These are phyloP conservation scores for Archaeoteleia sp. DNA, from an alignment of 2,888 invertebrate genomes.

Conservation along the genomic window DNA sequence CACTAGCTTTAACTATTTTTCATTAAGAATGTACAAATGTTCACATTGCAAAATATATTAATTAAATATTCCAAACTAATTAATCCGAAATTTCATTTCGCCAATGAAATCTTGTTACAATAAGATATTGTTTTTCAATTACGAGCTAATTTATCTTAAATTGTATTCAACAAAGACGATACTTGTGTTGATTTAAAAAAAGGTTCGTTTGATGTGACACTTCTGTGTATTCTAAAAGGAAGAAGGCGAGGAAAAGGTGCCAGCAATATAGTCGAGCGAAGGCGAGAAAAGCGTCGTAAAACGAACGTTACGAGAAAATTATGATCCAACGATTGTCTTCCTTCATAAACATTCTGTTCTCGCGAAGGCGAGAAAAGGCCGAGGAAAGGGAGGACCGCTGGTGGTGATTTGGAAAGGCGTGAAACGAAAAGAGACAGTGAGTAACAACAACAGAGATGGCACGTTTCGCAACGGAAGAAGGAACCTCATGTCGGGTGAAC, in stretches of 20 bases:
- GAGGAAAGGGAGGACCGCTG: neutral
- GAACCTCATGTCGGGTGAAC: conserved; percentile 13
- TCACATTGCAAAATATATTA: too few relatives aligned
- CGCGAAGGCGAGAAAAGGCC: conserved; percentile 7
- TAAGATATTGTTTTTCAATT: too few relatives aligned
- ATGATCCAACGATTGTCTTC: conserved; percentile 38
- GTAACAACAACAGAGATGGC: neutral
- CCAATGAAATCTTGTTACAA: too few relatives aligned
- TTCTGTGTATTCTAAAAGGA: neutral
- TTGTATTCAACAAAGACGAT: too few relatives aligned
- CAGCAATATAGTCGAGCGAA: conserved; percentile 22
- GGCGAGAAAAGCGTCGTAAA: conserved; percentile 41
- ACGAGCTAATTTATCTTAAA: too few relatives aligned
- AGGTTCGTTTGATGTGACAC: neutral
- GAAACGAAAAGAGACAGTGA: conserved; percentile 1
- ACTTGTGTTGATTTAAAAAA: too few relatives aligned
- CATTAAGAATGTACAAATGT: too few relatives aligned
- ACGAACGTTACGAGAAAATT: conserved; percentile 38
- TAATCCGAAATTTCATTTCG: too few relatives aligned
- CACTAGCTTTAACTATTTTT: too few relatives aligned
- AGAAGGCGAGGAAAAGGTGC: neutral
- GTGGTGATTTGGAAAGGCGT: neutral
- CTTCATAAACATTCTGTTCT: conserved; percentile 35
- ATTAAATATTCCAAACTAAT: too few relatives aligned
- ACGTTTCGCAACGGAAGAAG: conserved; percentile 7